Evolutionary conservation across 1,140 invertebrate genomes (phyloP).

Genomic region (Calosoma granatense): DNA sequence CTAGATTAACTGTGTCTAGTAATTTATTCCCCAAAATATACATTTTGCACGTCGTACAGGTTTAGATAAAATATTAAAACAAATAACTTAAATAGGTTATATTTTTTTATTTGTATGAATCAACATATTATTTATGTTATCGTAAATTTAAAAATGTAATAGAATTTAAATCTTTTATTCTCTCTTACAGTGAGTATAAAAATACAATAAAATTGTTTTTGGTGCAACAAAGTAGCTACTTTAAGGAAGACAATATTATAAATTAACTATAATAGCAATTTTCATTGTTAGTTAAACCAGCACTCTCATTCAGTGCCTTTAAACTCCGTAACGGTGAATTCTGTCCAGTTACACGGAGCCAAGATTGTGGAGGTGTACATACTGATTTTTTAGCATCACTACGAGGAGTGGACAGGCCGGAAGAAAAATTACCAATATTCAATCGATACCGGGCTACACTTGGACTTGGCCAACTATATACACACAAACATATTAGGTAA

Average conservation of each 20-base stretch:
- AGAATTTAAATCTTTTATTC: neutral
- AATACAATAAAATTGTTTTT: neutral
- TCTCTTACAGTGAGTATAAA: neutral
- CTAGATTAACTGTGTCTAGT: too few relatives aligned
- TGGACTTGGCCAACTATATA: constrained; percentile 28
- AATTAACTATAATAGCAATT: constrained; percentile 5
- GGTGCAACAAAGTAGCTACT: constrained; percentile 8
- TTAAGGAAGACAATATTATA: constrained; percentile 9
- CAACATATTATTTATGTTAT: too few relatives aligned
- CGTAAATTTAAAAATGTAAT: neutral
- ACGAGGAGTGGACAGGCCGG: neutral
- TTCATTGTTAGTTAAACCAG: neutral
- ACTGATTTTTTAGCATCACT: neutral
- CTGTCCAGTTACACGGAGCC: constrained; percentile 44
- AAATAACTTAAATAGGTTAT: too few relatives aligned
- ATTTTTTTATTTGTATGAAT: too few relatives aligned
- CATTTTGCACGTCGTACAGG: too few relatives aligned
- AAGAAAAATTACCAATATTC: neutral
- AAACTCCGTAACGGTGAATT: constrained; percentile 40
- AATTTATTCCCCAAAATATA: too few relatives aligned
- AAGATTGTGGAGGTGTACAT: constrained; percentile 26
- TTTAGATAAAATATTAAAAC: too few relatives aligned
- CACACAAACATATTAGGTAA: too few relatives aligned
- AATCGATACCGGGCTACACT: constrained; percentile 10
- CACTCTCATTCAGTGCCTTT: constrained; percentile 27